Evolutionary conservation across 2,888 invertebrate species (phyloP).

Genomic region (Escarpia spicata): DNA sequence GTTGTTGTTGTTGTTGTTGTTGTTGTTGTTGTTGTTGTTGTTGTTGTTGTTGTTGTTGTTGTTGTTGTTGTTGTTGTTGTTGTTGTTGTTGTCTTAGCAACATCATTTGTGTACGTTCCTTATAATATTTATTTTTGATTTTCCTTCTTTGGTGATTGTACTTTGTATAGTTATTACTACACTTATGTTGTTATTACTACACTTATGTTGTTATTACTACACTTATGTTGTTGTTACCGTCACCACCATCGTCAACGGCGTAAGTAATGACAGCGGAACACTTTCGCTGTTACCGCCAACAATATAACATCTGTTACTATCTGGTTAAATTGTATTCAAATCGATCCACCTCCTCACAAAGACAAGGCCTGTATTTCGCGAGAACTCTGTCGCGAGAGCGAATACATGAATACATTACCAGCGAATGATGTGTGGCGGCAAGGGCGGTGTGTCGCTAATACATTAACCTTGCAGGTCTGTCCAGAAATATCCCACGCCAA

Average conservation of each 20-base stretch:
- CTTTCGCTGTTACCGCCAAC: neutral
- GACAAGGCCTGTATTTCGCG: neutral
- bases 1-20: neutral
- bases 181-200: no score
- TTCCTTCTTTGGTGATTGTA: no score
- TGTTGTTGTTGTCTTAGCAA: no score
- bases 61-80: no score
- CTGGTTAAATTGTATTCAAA: neutral
- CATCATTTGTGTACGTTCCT: no score
- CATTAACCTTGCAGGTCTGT: neutral
- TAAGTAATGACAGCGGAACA: neutral
- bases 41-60: no score
- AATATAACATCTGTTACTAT: neutral
- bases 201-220: no score
- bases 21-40: no score
- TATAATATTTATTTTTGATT: no score
- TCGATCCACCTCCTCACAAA: neutral
- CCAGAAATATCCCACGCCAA: neutral
- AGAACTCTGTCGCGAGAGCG: neutral
- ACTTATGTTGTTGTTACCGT: neutral
- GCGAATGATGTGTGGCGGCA: neutral
- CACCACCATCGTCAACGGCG: neutral
- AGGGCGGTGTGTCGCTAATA: neutral
- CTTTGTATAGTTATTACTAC: no score
- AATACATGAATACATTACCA: neutral